Percentiles rank a stretch among this genome's conserved stretches.
These are phyloP conservation scores for Sphinx pinastri DNA, from an alignment of 2,888 invertebrate genomes.

Conservation along the genomic window DNA sequence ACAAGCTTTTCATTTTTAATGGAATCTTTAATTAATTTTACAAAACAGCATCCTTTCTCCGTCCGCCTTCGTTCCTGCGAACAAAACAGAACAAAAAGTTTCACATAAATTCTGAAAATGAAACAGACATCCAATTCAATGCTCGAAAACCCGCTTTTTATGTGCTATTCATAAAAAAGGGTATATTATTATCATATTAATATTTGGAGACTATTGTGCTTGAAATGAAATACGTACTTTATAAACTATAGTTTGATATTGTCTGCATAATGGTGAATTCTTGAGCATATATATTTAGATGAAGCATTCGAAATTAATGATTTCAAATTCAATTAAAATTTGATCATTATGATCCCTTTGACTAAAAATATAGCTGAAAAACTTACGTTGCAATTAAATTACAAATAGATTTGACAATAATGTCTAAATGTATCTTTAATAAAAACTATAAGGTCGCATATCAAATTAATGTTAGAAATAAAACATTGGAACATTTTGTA, in stretches of 20 bases:
- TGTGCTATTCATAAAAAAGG: conserved; percentile 16
- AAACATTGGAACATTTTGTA: too few species aligned
- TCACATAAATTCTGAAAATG: conserved; percentile 52
- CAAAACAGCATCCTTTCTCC: conserved; percentile 32
- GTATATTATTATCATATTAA: conserved; percentile 2
- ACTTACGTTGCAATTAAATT: too few species aligned
- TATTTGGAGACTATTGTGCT: background rate
- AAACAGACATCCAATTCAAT: conserved; percentile 46
- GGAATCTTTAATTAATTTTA: conserved; percentile 38
- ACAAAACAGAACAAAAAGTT: conserved; percentile 52
- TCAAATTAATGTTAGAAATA: too few species aligned
- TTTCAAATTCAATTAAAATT: too few species aligned
- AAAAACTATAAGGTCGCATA: too few species aligned
- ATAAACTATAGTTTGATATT: background rate
- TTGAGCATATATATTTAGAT: background rate
- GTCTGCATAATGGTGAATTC: background rate
- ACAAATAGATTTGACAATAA: too few species aligned
- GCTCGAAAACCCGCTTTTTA: conserved; percentile 55
- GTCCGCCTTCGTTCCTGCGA: conserved; percentile 40
- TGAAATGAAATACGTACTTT: background rate
- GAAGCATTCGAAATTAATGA: too few species aligned
- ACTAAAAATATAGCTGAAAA: too few species aligned
- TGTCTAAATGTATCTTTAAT: too few species aligned
- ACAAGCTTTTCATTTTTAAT: conserved; percentile 37
- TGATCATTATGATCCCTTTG: too few species aligned